Percentiles rank a stretch among this genome's conserved stretches.
phyloP scores from a whole-genome alignment of 2,797 vertebrate genomes.

The Glossophaga mutica region DNA sequence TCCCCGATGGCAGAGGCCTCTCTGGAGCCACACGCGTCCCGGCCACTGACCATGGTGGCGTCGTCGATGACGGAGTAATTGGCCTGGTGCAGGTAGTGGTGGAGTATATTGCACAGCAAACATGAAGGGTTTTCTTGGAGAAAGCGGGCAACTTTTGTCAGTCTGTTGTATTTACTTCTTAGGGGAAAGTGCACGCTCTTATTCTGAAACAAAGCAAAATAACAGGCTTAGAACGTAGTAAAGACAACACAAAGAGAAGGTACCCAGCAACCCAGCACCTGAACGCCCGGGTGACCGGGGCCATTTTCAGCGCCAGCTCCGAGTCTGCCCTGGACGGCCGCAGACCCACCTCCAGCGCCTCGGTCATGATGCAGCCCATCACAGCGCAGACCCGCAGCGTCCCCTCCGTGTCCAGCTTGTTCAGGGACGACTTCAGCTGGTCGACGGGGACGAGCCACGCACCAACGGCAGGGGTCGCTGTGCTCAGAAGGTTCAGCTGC shows the following conservation, averaged over 20 bases:
- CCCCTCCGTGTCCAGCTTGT: slow-evolving; percentile 94
- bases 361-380: slow-evolving; percentile 99
- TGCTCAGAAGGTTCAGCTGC: slow-evolving; percentile 97
- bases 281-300: background rate
- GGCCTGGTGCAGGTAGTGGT: slow-evolving; percentile 97
- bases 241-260: background rate
- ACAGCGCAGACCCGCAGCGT: slow-evolving; percentile 95
- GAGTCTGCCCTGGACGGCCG: background rate
- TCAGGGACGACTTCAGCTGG: slow-evolving; percentile 95
- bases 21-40: background rate
- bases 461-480: slow-evolving; percentile 96
- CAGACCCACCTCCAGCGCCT: slow-evolving; percentile 92
- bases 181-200: slow-evolving; percentile 97
- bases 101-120: slow-evolving; percentile 96
- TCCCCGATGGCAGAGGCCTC: background rate
- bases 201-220: slow-evolving; percentile 85
- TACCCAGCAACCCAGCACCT: background rate
- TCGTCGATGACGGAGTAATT: slow-evolving; percentile 97
- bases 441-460: slow-evolving; percentile 98
- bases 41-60: slow-evolving; percentile 92
- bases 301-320: fast-evolving
- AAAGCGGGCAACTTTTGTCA: slow-evolving; percentile 94
- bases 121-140: slow-evolving; percentile 98
- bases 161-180: slow-evolving; percentile 97
- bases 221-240: background rate